Evolutionary conservation across 2,113 vertebrate species (phyloP), one percentile per base, ranked within the genome.

Genomic region (Thymallus thymallus): DNA sequence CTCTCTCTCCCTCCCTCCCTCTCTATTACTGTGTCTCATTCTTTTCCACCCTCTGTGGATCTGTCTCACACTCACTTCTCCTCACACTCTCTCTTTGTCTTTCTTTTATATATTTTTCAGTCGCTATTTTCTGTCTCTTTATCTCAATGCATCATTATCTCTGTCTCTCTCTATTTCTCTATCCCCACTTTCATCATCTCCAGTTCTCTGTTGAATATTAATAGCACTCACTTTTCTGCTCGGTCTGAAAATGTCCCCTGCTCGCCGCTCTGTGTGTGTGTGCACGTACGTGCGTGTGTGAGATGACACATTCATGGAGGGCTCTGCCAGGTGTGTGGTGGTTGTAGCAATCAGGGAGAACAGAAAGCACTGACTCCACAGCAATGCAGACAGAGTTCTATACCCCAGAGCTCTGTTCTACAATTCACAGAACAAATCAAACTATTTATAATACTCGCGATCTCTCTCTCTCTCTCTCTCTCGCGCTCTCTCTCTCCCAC

Each of bases 401-500:
- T 67, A 41, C 35, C 35, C 35, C 35, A 41, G 51, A 55, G 51
- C 14, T 55, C 51, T 55, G 51, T 20, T 23, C 61, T 10, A n/a
- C 61, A 24, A 9, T n/a, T 29, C 23, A 10, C 61, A 16, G 61
- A 14, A n/a, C 61, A 63, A 63, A 26, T 63, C 61, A 14, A n/a
- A n/a, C 56, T 22, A 22, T 60, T 20, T 20, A 20, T 55, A 55
- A 60, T 22, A 60, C 51, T 48, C 60, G 9, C n/a, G n/a, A n/a
- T n/a, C 22, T 69, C 7, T 29, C 29, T 24, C 35, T 41, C 7
- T 58, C 16, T 20, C 65, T 3, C 1, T 32, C 32, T 80, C 56
- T 70, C 3, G 80, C 32, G 80, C 48, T 90, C 85, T 87, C 82
- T 88, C 84, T 85, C 80, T 90, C 76, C 85, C 82, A 87, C 26